Conservation (phyloP, 2,888 invertebrate genomes). For the Oxystoma pomonae region DNA sequence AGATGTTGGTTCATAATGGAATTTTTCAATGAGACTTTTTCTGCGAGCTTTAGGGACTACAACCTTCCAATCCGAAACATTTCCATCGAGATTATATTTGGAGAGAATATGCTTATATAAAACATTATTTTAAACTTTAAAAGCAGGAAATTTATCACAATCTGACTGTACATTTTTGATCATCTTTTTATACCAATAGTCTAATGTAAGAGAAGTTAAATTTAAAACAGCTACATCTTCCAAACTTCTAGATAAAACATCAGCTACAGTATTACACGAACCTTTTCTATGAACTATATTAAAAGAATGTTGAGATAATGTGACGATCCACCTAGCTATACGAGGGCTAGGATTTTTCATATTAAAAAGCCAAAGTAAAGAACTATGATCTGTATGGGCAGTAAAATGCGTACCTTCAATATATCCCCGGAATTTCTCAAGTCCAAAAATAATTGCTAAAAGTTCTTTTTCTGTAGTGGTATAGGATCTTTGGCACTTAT, state of each 20-base stretch:
- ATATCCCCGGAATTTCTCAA: conserved; percentile 14
- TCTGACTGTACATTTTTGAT: neutral
- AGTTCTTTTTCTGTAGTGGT: conserved; percentile 8
- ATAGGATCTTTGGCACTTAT: conserved; percentile 8
- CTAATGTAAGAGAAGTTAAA: neutral
- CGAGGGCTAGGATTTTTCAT: neutral
- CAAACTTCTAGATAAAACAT: too few species aligned
- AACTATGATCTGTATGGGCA: too few species aligned
- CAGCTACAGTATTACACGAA: too few species aligned
- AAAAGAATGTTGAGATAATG: neutral
- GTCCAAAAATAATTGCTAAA: neutral
- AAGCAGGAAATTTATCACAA: too few species aligned
- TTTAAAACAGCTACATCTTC: too few species aligned
- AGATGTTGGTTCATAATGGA: conserved; percentile 24
- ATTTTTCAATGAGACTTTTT: too few species aligned
- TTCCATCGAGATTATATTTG: conserved; percentile 10
- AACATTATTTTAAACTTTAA: too few species aligned
- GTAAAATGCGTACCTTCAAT: conserved; percentile 1
- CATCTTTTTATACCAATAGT: too few species aligned
- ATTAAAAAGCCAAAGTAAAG: too few species aligned
- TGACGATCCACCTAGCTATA: conserved; percentile 1
- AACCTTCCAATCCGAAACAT: too few species aligned
- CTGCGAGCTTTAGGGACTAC: too few species aligned
- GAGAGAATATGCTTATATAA: conserved; percentile 18
- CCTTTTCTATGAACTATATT: neutral